Evolutionary conservation across 1,140 invertebrate genomes (phyloP), one percentile per base, ranked within the genome.

Genomic region (Drosophila pruinosa): DNA sequence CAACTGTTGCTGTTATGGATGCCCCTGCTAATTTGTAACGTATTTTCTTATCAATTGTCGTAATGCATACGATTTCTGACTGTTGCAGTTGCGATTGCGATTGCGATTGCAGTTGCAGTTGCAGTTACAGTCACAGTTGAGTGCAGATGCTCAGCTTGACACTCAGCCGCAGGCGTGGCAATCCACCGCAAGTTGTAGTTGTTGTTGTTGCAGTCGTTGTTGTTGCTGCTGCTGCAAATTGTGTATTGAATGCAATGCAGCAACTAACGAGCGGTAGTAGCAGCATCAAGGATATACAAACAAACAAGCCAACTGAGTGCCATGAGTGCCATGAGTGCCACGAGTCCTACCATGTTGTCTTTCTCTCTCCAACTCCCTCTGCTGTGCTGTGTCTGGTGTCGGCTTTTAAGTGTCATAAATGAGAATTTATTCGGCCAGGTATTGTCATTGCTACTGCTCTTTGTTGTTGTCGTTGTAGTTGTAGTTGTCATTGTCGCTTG

Each of bases 401-500:
- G 59, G 81, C 81, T 77, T 85, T 85, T 79, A 86, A 88, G 82
- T 88, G 81, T 86, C 81, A 86, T 86, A 86, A 88, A 86, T 86
- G 81, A 86, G 73, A 86, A 86, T 86, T 86, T 86, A 86, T 86
- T 86, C 77, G 80, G 74, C 77, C 81, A 67, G 81, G 79, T 73
- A 73, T 86, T 80, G 81, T 77, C 73, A 81, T 81, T 86, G 73
- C 73, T 75, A 41, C 22, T 80, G 77, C 43, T 43, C n/a, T 54
- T 56, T 34, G 17, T n/a, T 38, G 14, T 19, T 15, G 15, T 26
- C 14, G n/a, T 22, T 45, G 34, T 12, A 22, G 12, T 47, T 79
- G 54, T 21, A 75, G 56, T 63, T 43, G 70, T 31, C 26, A 39
- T 15, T 59, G 53, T 58, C 53, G 41, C 59, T 58, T 53, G 65